Evolutionary conservation across 2,888 invertebrate genomes (phyloP), one percentile per base, ranked within the genome.

Genomic region (Kuschelorhynchus macadamiae): DNA sequence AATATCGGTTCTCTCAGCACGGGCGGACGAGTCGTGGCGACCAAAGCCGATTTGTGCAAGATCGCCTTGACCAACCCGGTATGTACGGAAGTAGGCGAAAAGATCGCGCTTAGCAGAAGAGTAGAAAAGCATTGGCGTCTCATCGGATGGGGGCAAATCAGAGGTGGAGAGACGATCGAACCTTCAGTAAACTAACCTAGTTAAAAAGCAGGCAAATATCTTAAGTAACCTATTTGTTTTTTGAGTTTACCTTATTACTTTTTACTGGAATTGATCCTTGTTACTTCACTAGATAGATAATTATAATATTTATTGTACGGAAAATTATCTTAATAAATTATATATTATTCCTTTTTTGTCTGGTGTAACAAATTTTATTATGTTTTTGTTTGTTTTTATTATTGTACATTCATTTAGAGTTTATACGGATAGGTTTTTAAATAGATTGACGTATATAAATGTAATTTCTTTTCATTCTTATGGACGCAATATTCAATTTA

Each of bases 81-180:
- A 4, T 99, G 99, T 85, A 99, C 99, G 8, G 98, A 99, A 85
- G 92, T 95, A 68, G 97, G 97, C 56, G 99, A 99, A 84, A 99
- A 99, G 84, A 98, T 99, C 78, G 99, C 99, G n/a, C 89, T 99
- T 47, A 98, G 97, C 82, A 90, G 99, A 81, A 91, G 98, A 85
- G 97, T 99, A 41, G 99, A 99, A 80, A 98, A 98, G 84, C 98
- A 99, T 88, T 99, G 99, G 99, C 92, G 99, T 85, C 91, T 99
- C 82, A 99, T 99, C 83, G 99, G 99, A 76, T 99, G 99, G 99
- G 99, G 98, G 76, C 96, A 98, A 85, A 99, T 99, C 85, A 92
- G 96, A 85, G 94, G 97, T 82, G 99, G 99, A 76, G 93, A 94
- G 82, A 97, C 96, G 76, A 97, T 99, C 80, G 93, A 94, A 80